Base-by-base conservation (phyloP, 2,888 invertebrate genomes). In the Peribatodes rhomboidaria region DNA sequence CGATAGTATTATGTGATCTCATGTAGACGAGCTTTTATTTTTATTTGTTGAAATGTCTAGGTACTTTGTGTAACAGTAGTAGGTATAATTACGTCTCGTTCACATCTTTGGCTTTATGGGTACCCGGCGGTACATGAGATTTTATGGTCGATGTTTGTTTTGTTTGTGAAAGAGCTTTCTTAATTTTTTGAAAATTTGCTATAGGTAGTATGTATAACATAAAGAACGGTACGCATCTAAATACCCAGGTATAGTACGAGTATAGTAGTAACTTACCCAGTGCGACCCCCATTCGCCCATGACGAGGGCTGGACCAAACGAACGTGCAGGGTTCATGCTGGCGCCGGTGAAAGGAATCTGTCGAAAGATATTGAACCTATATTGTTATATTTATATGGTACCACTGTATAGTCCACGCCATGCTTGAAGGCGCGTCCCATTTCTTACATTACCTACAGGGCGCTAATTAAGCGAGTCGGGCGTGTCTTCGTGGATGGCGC, bases 291-390 rank as follows among this genome's bases (percentile, higher is more conserved):
- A 98, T 60, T 91, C 80, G 54, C 95, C 95, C 88, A 95, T 95
- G 42, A 98, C 95, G 10, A 98, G 95, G 18, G 98, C 97, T 0
- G 98, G 97, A 20, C 98, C 98, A 82, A 98, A 96, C 55, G 97
- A 96, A 71, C 98, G 95, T 0, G 98, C 98, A 0, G 98, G 98
- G 91, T 98, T 98, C 98, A 98, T 98, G 86, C 98, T 97, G 66
- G 98, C 95, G 16, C 98, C 98, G 16, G 98, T 97, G 78, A 94
- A 94, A 75, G 97, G 96, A 80, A 98, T 96, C 96, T 96, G 86
- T 70, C 8, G 14, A 77, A 46, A 18, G 2, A 31, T 33, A 18
- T 16, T 27, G 2, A 49, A 10, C 13, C 10, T 10, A 42, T 10
- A 20, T 39, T 37, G 1, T 10, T 35, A 35, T 11, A 35, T 11